Percentiles rank a stretch among this genome's conserved stretches.
phyloP scores from a whole-genome alignment of 1,140 invertebrate genomes.

The Orius laevigatus region DNA sequence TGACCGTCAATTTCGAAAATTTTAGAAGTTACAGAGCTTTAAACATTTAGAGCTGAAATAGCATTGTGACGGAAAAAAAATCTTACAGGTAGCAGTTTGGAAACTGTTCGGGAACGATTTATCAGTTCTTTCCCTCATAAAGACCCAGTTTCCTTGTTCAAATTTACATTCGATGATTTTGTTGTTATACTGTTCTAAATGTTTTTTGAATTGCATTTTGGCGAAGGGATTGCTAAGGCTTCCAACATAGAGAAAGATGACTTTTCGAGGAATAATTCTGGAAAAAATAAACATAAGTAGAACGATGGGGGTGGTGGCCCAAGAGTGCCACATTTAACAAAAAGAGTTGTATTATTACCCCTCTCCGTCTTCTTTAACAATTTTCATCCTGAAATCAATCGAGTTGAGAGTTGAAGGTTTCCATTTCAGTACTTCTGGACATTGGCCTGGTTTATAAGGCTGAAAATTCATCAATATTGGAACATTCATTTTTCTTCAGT shows the following conservation, averaged over 20 bases:
- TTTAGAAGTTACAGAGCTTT: background rate
- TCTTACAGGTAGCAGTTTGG: conserved; percentile 57
- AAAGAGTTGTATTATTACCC: conserved; percentile 50
- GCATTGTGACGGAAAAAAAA: background rate
- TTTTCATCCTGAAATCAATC: conserved; percentile 84
- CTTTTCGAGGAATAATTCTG: conserved; percentile 54
- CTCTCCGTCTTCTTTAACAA: conserved; percentile 47
- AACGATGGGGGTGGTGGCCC: too few species aligned
- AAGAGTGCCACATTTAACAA: conserved; percentile 5
- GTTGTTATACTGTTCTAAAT: conserved; percentile 61
- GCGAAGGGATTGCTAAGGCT: conserved; percentile 43
- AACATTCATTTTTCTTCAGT: conserved; percentile 2
- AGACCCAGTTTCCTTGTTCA: conserved; percentile 65
- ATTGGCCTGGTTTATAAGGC: conserved; percentile 69
- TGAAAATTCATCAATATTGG: conserved; percentile 33
- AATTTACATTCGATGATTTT: conserved; percentile 94
- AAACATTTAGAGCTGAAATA: background rate
- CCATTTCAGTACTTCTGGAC: conserved; percentile 87
- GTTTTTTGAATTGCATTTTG: conserved; percentile 59
- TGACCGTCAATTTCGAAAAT: background rate
- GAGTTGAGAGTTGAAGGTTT: conserved; percentile 88
- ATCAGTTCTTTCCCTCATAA: conserved; percentile 91
- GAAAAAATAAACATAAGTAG: conserved; percentile 17
- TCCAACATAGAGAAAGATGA: conserved; percentile 69
- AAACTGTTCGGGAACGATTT: conserved; percentile 91